A percentile compares a stretch with the other conserved stretches of the same genome.
Evolutionary conservation across 2,888 invertebrate species (phyloP).

Genomic region (Diadromus collaris): DNA sequence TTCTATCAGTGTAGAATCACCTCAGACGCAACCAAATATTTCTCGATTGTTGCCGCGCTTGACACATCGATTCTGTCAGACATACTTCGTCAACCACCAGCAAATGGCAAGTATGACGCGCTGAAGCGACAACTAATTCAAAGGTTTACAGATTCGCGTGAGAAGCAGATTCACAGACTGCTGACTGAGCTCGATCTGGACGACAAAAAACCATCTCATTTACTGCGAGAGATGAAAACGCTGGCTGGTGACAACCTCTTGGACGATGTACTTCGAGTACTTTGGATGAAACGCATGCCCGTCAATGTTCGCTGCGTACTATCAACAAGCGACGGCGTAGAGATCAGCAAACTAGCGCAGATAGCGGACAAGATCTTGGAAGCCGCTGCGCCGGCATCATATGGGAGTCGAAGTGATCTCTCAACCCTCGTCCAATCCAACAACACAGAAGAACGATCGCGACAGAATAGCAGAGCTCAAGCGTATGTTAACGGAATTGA

Average conservation of each 20-base stretch:
- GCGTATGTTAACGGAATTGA: not conserved
- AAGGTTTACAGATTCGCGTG: slow-evolving; percentile 56
- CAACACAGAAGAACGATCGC: not conserved
- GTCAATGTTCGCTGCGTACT: slow-evolving; percentile 31
- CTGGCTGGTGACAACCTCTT: slow-evolving; percentile 48
- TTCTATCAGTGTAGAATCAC: slow-evolving; percentile 53
- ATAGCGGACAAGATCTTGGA: slow-evolving; percentile 54
- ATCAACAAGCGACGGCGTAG: slow-evolving; percentile 31
- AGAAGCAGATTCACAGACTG: slow-evolving; percentile 52
- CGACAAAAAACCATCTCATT: slow-evolving; percentile 61
- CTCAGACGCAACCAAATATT: slow-evolving; percentile 53
- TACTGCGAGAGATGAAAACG: slow-evolving; percentile 57
- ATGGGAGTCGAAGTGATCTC: not conserved
- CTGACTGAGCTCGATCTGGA: slow-evolving; percentile 59
- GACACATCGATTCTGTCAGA: slow-evolving; percentile 59
- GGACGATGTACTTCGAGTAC: slow-evolving; percentile 53
- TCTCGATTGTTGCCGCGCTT: slow-evolving; percentile 45
- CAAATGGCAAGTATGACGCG: slow-evolving; percentile 49
- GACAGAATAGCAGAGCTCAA: not conserved
- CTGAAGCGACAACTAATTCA: slow-evolving; percentile 55
- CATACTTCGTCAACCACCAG: slow-evolving; percentile 54
- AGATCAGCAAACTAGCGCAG: slow-evolving; percentile 38
- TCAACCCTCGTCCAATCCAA: not conserved
- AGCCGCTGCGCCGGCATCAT: not conserved
- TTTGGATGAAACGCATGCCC: slow-evolving; percentile 61